Evolutionary conservation across 2,888 invertebrate species (phyloP).

Genomic region (Drosophila planitibia): DNA sequence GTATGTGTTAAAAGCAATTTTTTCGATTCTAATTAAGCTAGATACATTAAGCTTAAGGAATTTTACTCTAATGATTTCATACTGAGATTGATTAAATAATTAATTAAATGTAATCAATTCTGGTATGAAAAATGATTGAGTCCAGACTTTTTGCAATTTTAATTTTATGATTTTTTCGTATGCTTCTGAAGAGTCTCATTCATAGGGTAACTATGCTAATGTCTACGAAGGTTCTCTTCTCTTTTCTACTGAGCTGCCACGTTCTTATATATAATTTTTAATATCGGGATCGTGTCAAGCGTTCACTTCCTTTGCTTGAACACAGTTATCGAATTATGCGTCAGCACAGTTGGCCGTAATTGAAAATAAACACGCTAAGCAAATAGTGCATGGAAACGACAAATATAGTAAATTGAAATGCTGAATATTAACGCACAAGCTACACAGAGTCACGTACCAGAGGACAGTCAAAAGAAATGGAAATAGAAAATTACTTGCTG

Average conservation of each 20-base stretch:
- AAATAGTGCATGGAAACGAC: conserved; percentile 30
- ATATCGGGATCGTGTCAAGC: conserved; percentile 41
- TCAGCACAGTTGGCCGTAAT: conserved; percentile 68
- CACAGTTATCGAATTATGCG: conserved; percentile 54
- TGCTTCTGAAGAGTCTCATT: background rate
- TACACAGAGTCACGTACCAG: conserved; percentile 70
- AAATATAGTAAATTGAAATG: conserved; percentile 17
- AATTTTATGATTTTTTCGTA: background rate
- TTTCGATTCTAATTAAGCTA: background rate
- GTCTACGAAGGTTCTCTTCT: background rate
- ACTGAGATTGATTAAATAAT: background rate
- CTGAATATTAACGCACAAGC: conserved; percentile 59
- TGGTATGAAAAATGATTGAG: background rate
- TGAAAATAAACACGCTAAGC: conserved; percentile 72
- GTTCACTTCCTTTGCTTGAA: conserved; percentile 42
- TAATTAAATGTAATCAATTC: background rate
- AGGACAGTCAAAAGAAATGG: conserved; percentile 12
- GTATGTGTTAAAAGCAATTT: background rate
- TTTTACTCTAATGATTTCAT: background rate
- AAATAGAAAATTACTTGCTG: conserved; percentile 22
- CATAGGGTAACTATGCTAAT: background rate
- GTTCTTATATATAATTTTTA: conserved; percentile 1
- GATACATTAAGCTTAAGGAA: background rate
- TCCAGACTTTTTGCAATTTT: background rate
- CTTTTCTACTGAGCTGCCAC: background rate